These are phyloP conservation scores for Brachypterus glaber DNA, from an alignment of 2,888 invertebrate genomes.

Conservation along the genomic window DNA sequence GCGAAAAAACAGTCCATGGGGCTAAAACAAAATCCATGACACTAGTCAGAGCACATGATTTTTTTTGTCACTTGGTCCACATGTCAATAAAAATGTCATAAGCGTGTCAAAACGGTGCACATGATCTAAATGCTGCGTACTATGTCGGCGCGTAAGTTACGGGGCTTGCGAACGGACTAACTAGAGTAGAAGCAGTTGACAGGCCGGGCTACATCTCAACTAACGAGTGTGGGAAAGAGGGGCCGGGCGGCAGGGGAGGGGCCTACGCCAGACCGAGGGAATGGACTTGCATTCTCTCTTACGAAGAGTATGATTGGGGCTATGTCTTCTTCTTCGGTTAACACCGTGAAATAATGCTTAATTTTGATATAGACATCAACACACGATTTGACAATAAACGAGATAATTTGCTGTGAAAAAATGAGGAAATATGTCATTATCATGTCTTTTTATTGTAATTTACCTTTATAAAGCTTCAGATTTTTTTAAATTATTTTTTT, in stretches of 20 bases:
- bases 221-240: constrained; percentile 37
- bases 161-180: constrained; percentile 28
- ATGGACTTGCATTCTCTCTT: constrained; percentile 35
- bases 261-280: constrained; percentile 32
- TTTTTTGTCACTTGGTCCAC: constrained; percentile 1
- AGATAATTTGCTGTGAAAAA: too few relatives aligned
- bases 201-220: constrained; percentile 44
- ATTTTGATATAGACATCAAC: too few relatives aligned
- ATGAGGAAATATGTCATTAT: too few relatives aligned
- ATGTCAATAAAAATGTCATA: constrained; percentile 12
- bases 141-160: background rate
- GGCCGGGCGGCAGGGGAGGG: constrained; percentile 33
- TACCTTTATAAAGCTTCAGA: too few relatives aligned
- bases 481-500: too few relatives aligned
- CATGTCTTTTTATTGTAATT: too few relatives aligned
- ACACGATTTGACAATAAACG: too few relatives aligned
- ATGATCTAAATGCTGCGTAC: background rate
- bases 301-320: too few relatives aligned
- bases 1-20: too few relatives aligned
- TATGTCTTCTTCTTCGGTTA: too few relatives aligned
- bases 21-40: too few relatives aligned
- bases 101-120: constrained; percentile 22
- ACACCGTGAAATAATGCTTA: too few relatives aligned
- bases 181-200: constrained; percentile 36
- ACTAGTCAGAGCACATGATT: background rate